These are phyloP conservation scores for Nannospalax galili DNA, from an alignment of 2,113 vertebrate species.

Conservation along the genomic window DNA sequence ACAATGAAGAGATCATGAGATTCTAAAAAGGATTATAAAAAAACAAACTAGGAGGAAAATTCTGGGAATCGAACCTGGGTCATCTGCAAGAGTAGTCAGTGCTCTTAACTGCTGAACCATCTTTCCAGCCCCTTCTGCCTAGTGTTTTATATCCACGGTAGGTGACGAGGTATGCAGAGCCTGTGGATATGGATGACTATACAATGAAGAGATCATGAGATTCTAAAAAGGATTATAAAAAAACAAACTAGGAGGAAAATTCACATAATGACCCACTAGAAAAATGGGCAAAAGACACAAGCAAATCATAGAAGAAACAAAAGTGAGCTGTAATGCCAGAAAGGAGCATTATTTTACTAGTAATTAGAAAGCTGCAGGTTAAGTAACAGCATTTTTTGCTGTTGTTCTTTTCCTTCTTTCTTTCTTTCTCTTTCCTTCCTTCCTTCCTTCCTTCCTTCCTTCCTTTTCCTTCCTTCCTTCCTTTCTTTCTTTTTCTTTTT, in stretches of 20 bases:
- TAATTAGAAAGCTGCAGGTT: conserved; percentile 5
- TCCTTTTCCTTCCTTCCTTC: neutral
- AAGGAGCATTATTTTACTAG: neutral
- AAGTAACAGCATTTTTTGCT: neutral
- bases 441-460: neutral
- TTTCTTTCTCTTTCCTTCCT: neutral
- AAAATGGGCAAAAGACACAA: conserved; percentile 10
- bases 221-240: neutral
- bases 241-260: neutral
- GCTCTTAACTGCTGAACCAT: too few relatives aligned
- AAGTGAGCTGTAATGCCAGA: neutral
- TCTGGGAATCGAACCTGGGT: too few relatives aligned
- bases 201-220: neutral
- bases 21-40: neutral
- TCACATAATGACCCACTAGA: neutral
- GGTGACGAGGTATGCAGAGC: neutral
- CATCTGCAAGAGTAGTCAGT: too few relatives aligned
- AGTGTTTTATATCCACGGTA: neutral
- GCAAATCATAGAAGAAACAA: neutral
- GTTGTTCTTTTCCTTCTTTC: neutral
- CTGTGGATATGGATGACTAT: neutral
- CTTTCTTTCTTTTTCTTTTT: neutral
- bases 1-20: neutral
- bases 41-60: neutral
- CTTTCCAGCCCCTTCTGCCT: too few relatives aligned